These are phyloP conservation scores for Crotalus horridus DNA, from an alignment of 2,113 vertebrate genomes.

Conservation along the genomic window DNA sequence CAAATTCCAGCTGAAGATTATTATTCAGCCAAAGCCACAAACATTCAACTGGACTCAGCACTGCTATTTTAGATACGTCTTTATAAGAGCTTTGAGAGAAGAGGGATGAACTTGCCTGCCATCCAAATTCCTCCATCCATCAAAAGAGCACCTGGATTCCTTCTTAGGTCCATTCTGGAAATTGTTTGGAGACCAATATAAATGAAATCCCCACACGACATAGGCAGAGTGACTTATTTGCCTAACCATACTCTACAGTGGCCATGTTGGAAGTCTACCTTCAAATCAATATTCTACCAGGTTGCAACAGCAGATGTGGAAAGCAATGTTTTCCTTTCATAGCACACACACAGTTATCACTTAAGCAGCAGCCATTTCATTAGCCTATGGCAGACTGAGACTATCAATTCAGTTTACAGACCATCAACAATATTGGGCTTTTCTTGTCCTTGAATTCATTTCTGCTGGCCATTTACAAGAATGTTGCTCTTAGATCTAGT, in stretches of 20 bases:
- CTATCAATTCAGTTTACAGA: background rate
- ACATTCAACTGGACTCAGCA: background rate
- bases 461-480: background rate
- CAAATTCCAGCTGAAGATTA: background rate
- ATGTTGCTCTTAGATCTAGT: background rate
- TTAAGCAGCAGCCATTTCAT: background rate
- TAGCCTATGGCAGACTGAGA: background rate
- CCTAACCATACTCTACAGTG: background rate
- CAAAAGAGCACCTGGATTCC: background rate
- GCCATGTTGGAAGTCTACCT: background rate
- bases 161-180: background rate
- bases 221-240: background rate
- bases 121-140: background rate
- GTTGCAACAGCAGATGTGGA: background rate
- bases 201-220: background rate
- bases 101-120: background rate
- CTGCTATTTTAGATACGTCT: background rate
- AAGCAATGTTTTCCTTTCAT: background rate
- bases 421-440: background rate
- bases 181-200: background rate
- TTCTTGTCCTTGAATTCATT: background rate
- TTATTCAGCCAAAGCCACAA: background rate
- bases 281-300: background rate
- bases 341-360: background rate
- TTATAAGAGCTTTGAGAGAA: background rate